Evolutionary conservation across 2,888 invertebrate genomes (phyloP).

Genomic region (Drosophila melanosoma): DNA sequence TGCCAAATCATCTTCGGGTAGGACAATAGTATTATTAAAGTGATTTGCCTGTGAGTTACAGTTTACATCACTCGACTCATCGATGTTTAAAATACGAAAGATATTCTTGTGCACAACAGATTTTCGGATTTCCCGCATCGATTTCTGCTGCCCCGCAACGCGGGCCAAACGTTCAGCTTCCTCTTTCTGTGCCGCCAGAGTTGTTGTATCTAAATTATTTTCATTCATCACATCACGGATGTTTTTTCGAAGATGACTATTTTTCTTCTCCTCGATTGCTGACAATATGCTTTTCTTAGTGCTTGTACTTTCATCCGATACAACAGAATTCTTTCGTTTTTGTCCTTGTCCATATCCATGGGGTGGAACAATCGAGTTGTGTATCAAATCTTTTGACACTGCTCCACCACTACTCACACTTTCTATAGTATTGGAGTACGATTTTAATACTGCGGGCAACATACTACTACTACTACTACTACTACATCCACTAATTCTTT

Average conservation of each 20-base stretch:
- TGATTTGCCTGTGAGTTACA: constrained; percentile 40
- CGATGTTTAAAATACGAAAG: constrained; percentile 85
- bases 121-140: constrained; percentile 92
- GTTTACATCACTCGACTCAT: constrained; percentile 66
- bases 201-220: constrained; percentile 95
- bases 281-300: constrained; percentile 55
- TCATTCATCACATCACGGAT: constrained; percentile 97
- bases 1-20: constrained; percentile 61
- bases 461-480: constrained; percentile 15
- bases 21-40: constrained; percentile 50
- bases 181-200: constrained; percentile 95
- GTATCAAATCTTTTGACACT: constrained; percentile 24
- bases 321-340: constrained; percentile 53
- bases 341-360: constrained; percentile 11
- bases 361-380: constrained; percentile 26
- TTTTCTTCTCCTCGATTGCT: constrained; percentile 80
- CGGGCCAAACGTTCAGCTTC: constrained; percentile 94
- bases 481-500: constrained; percentile 18
- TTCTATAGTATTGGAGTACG: constrained; percentile 33
- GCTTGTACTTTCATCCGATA: constrained; percentile 55
- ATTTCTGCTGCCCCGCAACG: constrained; percentile 93
- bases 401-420: constrained; percentile 20
- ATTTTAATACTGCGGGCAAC: constrained; percentile 38
- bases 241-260: constrained; percentile 90
- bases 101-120: constrained; percentile 90